Evolutionary conservation across 2,888 invertebrate species (phyloP).

Genomic region (Anorthoa munda): DNA sequence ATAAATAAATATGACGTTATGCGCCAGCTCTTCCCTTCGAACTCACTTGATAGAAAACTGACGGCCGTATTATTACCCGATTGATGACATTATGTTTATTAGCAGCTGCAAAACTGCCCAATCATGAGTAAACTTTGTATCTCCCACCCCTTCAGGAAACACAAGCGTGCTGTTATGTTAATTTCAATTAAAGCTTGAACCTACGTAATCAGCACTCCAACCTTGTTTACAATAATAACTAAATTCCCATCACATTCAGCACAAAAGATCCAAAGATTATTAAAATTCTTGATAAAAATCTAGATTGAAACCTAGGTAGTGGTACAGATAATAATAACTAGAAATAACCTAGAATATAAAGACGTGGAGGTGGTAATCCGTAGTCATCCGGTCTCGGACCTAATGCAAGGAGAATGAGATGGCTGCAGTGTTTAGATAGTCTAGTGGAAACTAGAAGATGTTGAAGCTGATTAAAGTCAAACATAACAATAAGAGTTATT

Average conservation of each 20-base stretch:
- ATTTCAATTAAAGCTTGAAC: no score
- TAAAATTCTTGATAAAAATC: slow-evolving; percentile 32
- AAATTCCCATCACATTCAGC: background rate
- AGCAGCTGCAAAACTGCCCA: no score
- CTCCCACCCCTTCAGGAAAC: no score
- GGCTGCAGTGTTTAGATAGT: slow-evolving; percentile 40
- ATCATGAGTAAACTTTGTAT: no score
- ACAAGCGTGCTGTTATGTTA: no score
- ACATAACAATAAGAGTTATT: background rate
- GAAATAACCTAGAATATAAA: slow-evolving; percentile 41
- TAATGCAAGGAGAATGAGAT: slow-evolving; percentile 47
- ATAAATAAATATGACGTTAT: no score
- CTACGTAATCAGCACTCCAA: no score
- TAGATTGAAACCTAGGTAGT: slow-evolving; percentile 19
- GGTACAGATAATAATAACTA: slow-evolving; percentile 19
- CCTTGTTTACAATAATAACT: background rate
- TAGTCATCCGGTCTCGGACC: slow-evolving; percentile 40
- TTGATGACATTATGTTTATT: no score
- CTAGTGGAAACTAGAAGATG: slow-evolving; percentile 3
- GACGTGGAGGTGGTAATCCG: slow-evolving; percentile 43
- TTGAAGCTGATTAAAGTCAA: background rate
- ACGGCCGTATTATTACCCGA: no score
- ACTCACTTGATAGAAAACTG: no score
- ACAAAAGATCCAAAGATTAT: slow-evolving; percentile 25
- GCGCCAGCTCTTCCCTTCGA: no score